A percentile compares a stretch with the other conserved stretches of the same genome.
Conservation (phyloP, 2,888 invertebrate genomes). For the Xanthorhoe designata region DNA sequence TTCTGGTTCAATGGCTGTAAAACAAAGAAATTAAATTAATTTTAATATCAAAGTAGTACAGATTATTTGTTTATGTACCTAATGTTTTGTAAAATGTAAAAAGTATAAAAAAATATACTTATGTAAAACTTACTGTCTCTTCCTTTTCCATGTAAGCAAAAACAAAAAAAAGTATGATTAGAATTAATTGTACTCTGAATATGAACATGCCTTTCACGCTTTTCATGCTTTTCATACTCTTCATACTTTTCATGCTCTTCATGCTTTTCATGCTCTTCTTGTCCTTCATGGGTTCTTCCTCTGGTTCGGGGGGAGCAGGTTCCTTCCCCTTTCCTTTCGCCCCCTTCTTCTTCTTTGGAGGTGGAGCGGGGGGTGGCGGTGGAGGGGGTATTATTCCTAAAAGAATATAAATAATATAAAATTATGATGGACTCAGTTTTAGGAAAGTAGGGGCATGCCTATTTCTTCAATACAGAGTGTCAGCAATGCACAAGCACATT, state of each 20-base stretch:
- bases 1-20: conserved; percentile 51
- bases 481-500: too few relatives aligned
- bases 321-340: conserved; percentile 43
- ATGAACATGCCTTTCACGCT: conserved; percentile 51
- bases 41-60: too few relatives aligned
- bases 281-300: conserved; percentile 26
- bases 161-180: conserved; percentile 16
- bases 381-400: conserved; percentile 76
- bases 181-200: not conserved
- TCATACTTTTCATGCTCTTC: conserved; percentile 55
- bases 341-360: conserved; percentile 63
- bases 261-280: conserved; percentile 52
- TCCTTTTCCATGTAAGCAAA: conserved; percentile 21
- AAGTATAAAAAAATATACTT: too few relatives aligned
- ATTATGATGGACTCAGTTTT: too few relatives aligned
- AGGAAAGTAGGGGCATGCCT: too few relatives aligned
- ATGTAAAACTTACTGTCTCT: conserved; percentile 24
- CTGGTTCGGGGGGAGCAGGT: conserved; percentile 34
- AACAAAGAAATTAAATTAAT: conserved; percentile 23
- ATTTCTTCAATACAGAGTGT: too few relatives aligned
- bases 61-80: too few relatives aligned
- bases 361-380: conserved; percentile 66
- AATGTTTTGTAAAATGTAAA: too few relatives aligned
- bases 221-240: conserved; percentile 51
- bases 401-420: conserved; percentile 2